Base-by-base conservation (phyloP, 1,140 invertebrate species). In the Ceratina japonica region DNA sequence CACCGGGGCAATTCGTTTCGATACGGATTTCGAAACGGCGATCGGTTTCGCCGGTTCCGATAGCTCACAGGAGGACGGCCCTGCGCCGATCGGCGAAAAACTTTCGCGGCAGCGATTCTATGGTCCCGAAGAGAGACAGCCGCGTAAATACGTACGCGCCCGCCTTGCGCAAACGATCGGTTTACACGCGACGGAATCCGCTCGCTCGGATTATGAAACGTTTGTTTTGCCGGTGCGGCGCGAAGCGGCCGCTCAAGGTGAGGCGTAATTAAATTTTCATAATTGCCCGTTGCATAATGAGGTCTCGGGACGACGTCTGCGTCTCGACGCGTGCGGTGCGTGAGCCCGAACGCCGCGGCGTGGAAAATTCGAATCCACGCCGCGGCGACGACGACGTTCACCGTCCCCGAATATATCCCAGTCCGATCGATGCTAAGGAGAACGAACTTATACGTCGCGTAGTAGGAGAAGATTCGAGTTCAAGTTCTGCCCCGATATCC, bases 241-340 rank as follows among this genome's bases (percentile, higher is more conserved):
- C 8, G 49, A 72, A 72, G 69, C 66, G 62, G 54, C 54, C 62
- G 71, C 63, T 86, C 89, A 89, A 90, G 89, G 89, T 90, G 81
- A 88, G 68, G 86, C 81, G 71, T 86, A 87, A 88, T 90, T 90
- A 89, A 88, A 89, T 88, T 89, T 89, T 89, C 85, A 88, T 89
- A 88, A 89, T 88, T 87, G 80, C 76, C 61, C 64, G 76, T 89
- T 89, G 80, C 77, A 78, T 86, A 88, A 89, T 89, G 81, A 87
- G 75, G 73, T 66, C 73, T 76, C 58, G 66, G 68, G 64, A 78
- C n/a, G n/a, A n/a, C 44, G 77, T 5, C 75, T 51, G 56, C 63
- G n/a, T 74, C 51, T 18, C 51, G 51, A 69, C 24, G 66, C 54
- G 52, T 7, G 16, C 18, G 22, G 51, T 27, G 22, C 22, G 51